These are phyloP conservation scores for Leiothrix lutea DNA, from an alignment of 2,113 vertebrate species.

Conservation along the genomic window DNA sequence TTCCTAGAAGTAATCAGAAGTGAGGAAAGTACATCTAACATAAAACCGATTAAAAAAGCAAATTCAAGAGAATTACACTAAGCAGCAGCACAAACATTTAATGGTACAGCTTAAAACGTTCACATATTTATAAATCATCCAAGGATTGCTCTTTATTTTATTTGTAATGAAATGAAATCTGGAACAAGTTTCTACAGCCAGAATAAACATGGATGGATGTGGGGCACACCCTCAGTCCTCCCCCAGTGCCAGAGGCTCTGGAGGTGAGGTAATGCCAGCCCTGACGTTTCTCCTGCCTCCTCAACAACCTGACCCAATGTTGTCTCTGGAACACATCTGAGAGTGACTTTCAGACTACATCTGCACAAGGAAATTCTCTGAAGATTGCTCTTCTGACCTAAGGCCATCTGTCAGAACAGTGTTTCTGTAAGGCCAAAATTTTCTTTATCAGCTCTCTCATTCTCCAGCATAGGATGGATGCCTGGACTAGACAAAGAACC, in stretches of 20 bases:
- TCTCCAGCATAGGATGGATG: neutral
- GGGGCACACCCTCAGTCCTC: neutral
- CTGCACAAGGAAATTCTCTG: neutral
- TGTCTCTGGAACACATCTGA: neutral
- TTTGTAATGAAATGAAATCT: conserved; percentile 15
- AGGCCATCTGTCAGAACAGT: neutral
- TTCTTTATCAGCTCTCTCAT: neutral
- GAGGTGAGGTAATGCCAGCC: neutral
- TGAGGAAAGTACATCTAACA: neutral
- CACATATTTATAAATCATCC: neutral
- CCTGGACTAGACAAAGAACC: neutral
- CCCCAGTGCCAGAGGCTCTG: neutral
- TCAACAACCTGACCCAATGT: neutral
- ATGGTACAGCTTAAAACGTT: neutral
- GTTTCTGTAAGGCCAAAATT: neutral
- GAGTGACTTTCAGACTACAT: neutral
- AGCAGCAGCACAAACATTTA: neutral
- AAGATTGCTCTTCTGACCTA: neutral
- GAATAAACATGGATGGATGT: neutral
- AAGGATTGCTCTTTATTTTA: neutral
- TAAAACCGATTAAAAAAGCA: neutral
- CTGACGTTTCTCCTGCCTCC: neutral
- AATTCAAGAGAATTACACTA: neutral
- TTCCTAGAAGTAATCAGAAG: neutral
- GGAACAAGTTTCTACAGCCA: neutral